Evolutionary conservation across 2,888 invertebrate species (phyloP), one percentile per base, ranked within the genome.

Genomic region (Abscondita cerata): DNA sequence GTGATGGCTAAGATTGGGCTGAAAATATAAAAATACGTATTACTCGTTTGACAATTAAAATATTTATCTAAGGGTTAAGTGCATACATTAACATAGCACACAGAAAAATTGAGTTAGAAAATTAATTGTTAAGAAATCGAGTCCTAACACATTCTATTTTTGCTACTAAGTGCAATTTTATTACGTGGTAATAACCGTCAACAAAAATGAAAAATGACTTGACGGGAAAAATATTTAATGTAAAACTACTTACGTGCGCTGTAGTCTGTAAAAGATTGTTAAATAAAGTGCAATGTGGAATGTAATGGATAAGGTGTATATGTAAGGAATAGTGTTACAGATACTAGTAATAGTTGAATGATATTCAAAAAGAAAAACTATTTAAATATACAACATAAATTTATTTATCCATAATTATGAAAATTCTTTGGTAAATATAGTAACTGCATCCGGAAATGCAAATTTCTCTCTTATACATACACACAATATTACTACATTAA

Each of bases 1-100:
- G 94, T 90, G 74, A 95, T 91, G 72, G 87, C 86, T 72, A 95
- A 83, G 75, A 95, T 93, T 15, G 96, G 96, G 80, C 95, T 95
- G 89, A 65, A 82, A 83, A 59, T 48, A 51, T 16, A 56, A 54
- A 41, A 52, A 59, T 40, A 15, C 9, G 15, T 8, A 20, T 57
- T 50, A 51, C 41, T 33, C 18, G 9, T 19, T 1, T 11, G 4
- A 13, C 11, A 41, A 41, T 31, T 4, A 25, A 25, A 40, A 12
- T n/a, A 38, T 16, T n/a, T 25, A 25, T 11, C 15, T 19, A 16
- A 15, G 11, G 15, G 5, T 15, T 13, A 18, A 5, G 11, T 36
- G 36, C 11, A 36, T 36, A 12, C 36, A 9, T 2, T 2, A 36
- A 36, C 12, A 36, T 36, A 36, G 36, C 36, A 36, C 36, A 36